Evolutionary conservation across 2,888 invertebrate species (phyloP).

Genomic region (Anarsia innoxiella): DNA sequence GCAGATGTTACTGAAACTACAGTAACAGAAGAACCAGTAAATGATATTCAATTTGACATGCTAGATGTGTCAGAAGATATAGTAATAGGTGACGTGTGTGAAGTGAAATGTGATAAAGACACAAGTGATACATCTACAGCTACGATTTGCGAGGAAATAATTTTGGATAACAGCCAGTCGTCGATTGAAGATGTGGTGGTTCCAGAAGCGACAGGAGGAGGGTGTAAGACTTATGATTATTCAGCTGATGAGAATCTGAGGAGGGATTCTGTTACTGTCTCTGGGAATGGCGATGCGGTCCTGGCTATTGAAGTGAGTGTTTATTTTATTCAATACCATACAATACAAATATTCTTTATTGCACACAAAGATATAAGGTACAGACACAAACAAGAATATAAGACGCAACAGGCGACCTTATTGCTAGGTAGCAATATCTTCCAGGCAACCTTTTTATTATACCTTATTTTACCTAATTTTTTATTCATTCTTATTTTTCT

Average conservation of each 20-base stretch:
- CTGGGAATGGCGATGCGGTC: slow-evolving; percentile 60
- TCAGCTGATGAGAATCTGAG: slow-evolving; percentile 53
- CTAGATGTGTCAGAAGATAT: slow-evolving; percentile 67
- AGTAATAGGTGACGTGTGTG: slow-evolving; percentile 52
- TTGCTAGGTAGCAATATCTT: too few species aligned
- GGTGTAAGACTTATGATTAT: slow-evolving; percentile 58
- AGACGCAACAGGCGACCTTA: too few species aligned
- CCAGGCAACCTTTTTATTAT: too few species aligned
- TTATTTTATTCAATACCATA: not conserved
- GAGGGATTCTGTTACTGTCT: slow-evolving; percentile 47
- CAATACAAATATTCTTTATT: too few species aligned
- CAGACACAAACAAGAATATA: too few species aligned
- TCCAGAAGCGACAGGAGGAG: slow-evolving; percentile 25
- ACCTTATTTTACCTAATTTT: too few species aligned
- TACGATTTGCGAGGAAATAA: slow-evolving; percentile 47
- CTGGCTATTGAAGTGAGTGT: slow-evolving; percentile 60
- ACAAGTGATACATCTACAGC: slow-evolving; percentile 25
- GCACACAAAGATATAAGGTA: too few species aligned
- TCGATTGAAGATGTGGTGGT: slow-evolving; percentile 32
- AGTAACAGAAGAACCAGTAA: slow-evolving; percentile 27
- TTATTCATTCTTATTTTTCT: not conserved
- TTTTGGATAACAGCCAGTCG: slow-evolving; percentile 59
- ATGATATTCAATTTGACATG: slow-evolving; percentile 62
- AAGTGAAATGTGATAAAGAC: slow-evolving; percentile 44
- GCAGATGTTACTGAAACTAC: not conserved